Conservation (phyloP, 2,113 vertebrate genomes). For the Piprites chloris region DNA sequence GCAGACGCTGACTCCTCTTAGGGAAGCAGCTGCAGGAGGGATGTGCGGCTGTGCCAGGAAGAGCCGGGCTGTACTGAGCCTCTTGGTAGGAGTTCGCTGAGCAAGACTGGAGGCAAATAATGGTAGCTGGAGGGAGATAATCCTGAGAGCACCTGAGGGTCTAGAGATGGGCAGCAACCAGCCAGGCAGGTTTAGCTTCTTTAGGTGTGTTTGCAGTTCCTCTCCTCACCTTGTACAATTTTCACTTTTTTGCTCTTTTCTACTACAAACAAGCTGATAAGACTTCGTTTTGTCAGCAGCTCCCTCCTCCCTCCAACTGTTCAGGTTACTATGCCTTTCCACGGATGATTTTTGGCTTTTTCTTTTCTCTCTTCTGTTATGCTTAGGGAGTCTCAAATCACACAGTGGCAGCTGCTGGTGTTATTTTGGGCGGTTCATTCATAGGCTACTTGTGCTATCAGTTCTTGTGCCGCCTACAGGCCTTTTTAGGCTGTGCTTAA, state of each 20-base stretch:
- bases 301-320: not conserved
- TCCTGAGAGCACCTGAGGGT: not conserved
- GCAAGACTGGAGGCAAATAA: not conserved
- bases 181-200: not conserved
- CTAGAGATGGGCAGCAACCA: accelerated
- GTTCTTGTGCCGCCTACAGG: not conserved
- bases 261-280: not conserved
- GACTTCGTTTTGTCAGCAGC: not conserved
- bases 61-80: accelerated
- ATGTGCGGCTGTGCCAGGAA: not conserved
- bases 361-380: not conserved
- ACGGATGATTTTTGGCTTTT: not conserved
- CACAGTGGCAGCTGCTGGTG: not conserved
- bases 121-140: not conserved
- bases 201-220: not conserved
- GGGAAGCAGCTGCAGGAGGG: not conserved
- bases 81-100: not conserved
- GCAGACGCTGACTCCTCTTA: accelerated
- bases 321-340: not conserved
- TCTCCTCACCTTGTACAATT: not conserved
- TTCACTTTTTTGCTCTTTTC: not conserved
- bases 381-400: not conserved
- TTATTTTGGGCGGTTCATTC: not conserved
- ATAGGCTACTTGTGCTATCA: not conserved
- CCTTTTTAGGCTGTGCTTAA: not conserved